phyloP scores from a whole-genome alignment of 2,888 invertebrate species.

The Hydrotaea cyrtoneurina region DNA sequence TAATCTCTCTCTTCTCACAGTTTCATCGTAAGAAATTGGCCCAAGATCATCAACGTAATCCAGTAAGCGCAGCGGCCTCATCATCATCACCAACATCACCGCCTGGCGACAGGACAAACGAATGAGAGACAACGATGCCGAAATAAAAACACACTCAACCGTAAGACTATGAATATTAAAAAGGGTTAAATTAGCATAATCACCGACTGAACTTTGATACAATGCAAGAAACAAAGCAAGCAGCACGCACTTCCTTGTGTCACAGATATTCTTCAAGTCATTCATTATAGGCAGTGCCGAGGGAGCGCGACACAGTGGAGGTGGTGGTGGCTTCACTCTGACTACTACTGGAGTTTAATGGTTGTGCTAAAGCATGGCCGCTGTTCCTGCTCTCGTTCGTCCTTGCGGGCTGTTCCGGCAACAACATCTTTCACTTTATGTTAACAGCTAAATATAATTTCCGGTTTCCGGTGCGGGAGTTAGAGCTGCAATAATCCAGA shows the following conservation, averaged over 20 bases:
- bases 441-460: conserved; percentile 70
- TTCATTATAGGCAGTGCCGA: conserved; percentile 25
- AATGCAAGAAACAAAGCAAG: not conserved
- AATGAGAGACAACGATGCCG: conserved; percentile 29
- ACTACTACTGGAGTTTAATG: conserved; percentile 39
- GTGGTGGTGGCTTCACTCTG: not conserved
- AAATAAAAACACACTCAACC: conserved; percentile 68
- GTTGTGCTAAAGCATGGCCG: conserved; percentile 57
- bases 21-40: conserved; percentile 60
- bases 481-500: conserved; percentile 23
- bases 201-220: conserved; percentile 52
- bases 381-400: conserved; percentile 24
- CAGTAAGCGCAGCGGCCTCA: conserved; percentile 23
- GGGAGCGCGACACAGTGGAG: not conserved
- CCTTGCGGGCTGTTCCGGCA: conserved; percentile 12
- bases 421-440: conserved; percentile 57
- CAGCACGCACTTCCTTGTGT: conserved; percentile 24
- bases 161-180: conserved; percentile 79
- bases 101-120: conserved; percentile 4
- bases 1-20: conserved; percentile 69
- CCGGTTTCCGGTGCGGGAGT: conserved; percentile 64
- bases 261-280: conserved; percentile 42
- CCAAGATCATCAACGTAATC: conserved; percentile 29
- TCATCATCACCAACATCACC: conserved; percentile 3
- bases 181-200: conserved; percentile 80